Conservation (phyloP, 1,140 invertebrate species). For the Phymastichus coffea region DNA sequence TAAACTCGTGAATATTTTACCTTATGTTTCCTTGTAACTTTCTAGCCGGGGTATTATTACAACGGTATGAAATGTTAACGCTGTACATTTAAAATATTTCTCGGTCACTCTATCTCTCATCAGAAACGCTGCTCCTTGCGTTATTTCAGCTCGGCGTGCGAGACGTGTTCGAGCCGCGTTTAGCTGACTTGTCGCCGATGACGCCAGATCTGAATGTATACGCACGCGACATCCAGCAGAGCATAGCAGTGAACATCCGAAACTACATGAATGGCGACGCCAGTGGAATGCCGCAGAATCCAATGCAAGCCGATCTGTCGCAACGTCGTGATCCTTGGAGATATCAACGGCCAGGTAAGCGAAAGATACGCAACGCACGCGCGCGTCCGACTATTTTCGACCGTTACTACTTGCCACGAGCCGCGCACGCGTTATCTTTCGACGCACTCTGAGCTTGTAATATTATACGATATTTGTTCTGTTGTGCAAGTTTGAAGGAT, state of each 20-base stretch:
- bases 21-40: no score
- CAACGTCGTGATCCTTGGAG: slow-evolving; percentile 41
- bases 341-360: slow-evolving; percentile 47
- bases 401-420: not conserved
- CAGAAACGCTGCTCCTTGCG: no score
- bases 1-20: no score
- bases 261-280: slow-evolving; percentile 60
- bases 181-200: slow-evolving; percentile 74
- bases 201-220: slow-evolving; percentile 71
- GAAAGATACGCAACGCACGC: no score
- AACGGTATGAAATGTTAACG: no score
- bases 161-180: slow-evolving; percentile 75
- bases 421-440: no score
- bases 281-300: not conserved
- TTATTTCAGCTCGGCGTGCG: slow-evolving; percentile 74
- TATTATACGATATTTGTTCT: no score
- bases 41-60: no score
- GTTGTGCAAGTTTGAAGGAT: no score
- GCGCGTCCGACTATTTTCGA: not conserved
- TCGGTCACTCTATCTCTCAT: no score
- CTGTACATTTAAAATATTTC: no score
- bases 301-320: slow-evolving; percentile 20
- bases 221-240: slow-evolving; percentile 78
- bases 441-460: no score
- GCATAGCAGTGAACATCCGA: slow-evolving; percentile 75